Evolutionary conservation across 2,113 vertebrate species (phyloP), one percentile per base, ranked within the genome.

Genomic region (Phylloscopus trochilus): DNA sequence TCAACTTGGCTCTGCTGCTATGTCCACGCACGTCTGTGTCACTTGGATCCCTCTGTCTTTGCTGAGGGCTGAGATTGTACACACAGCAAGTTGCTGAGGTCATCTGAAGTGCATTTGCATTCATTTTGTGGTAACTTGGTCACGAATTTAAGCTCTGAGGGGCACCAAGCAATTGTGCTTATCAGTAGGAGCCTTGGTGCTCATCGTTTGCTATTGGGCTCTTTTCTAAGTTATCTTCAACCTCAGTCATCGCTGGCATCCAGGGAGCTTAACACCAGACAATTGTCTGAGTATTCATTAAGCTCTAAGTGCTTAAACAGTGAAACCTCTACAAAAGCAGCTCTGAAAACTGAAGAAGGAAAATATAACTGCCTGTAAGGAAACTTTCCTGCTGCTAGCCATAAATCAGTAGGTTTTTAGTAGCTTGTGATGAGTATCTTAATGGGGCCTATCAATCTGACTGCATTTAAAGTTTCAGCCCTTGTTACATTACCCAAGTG

Each of bases 331-430:
- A 74, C 51, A 85, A 67, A 91, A 83, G 35, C 74, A 76, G 59
- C 70, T 90, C 56, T 77, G 85, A 94, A 90, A 86, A 49, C 70
- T 88, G 72, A 80, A 70, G 72, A 89, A 91, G 33, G 62, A 77
- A 90, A 87, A 62, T 77, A 14, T 39, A 85, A 70, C 46, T 63
- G 62, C 27, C 55, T 67, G 30, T 80, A 59, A 70, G 1, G 2
- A 83, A 87, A 70, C 47, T 67, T 83, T 47, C 68, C 79, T 95
- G 85, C 52, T 86, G 64, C 60, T 70, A 83, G 69, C 70, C 44
- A 59, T 91, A 80, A 69, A 83, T 92, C 79, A 60, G 43, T 64
- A 59, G 64, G 47, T 19, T 94, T 91, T 95, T 76, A 78, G 79
- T 60, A 88, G 90, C 47, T 93, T 93, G 79, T 88, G 92, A 90